Conservation (phyloP, 2,797 vertebrate genomes). For the Pachyuromys duprasi region DNA sequence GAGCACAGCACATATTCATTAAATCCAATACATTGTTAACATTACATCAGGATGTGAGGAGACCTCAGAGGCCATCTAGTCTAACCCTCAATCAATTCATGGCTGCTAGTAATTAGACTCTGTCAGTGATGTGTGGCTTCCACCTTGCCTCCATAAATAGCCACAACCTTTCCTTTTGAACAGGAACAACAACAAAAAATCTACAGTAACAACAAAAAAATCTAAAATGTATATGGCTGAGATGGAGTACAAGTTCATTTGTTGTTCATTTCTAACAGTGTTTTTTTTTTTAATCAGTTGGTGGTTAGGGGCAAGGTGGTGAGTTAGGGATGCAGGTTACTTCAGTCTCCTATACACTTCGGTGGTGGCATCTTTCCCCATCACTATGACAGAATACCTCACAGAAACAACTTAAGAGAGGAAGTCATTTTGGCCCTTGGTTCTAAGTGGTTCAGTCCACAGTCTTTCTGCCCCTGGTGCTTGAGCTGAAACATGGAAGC, state of each 20-base stretch:
- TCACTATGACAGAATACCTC: not conserved
- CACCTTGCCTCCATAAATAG: slow-evolving; percentile 22
- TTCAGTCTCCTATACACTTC: not conserved
- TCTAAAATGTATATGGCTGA: not conserved
- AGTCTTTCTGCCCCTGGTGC: not conserved
- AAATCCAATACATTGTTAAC: not conserved
- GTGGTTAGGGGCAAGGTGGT: not conserved
- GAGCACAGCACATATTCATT: slow-evolving; percentile 51
- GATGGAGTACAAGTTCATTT: not conserved
- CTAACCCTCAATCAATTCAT: slow-evolving; percentile 32
- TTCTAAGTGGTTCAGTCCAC: not conserved
- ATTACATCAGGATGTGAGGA: slow-evolving; percentile 10
- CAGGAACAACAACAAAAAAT: slow-evolving; percentile 25
- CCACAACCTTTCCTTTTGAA: not conserved
- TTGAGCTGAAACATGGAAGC: not conserved
- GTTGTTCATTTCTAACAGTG: slow-evolving; percentile 32
- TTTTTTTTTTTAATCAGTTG: not conserved
- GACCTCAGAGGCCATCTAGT: slow-evolving; percentile 2
- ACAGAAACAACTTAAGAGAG: not conserved
- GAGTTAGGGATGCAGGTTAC: not conserved
- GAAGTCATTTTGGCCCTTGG: not conserved
- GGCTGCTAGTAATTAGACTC: slow-evolving; percentile 8
- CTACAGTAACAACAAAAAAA: not conserved
- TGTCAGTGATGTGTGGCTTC: not conserved
- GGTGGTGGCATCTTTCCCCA: too few species aligned